Conservation (phyloP, 2,113 vertebrate genomes). For the Ellobius talpinus region DNA sequence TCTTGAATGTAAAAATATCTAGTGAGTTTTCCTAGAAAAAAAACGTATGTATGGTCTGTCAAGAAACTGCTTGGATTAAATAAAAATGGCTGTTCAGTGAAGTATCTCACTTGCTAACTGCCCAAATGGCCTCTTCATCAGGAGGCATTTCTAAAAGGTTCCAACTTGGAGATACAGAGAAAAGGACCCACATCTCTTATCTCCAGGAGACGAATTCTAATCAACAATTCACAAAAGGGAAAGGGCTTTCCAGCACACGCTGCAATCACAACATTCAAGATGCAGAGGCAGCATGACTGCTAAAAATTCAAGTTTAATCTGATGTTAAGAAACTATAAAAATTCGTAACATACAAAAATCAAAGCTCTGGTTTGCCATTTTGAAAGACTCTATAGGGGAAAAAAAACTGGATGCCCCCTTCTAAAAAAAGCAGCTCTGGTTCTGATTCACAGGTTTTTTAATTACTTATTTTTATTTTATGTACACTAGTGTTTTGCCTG, state of each 20-base stretch:
- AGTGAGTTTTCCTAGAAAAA: background rate
- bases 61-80: conserved; percentile 29
- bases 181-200: background rate
- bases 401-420: background rate
- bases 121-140: background rate
- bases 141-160: background rate
- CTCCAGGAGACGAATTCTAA: background rate
- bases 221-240: background rate
- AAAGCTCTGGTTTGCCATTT: background rate
- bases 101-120: background rate
- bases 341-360: background rate
- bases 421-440: background rate
- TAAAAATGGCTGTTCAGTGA: background rate
- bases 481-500: background rate
- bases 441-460: background rate
- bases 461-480: background rate
- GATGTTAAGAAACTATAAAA: background rate
- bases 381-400: background rate
- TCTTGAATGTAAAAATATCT: background rate
- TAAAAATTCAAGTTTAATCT: background rate
- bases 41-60: background rate
- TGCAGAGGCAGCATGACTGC: background rate
- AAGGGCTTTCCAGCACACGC: background rate
- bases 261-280: background rate
- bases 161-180: background rate